These are phyloP conservation scores for Metopia argyrocephala DNA, from an alignment of 2,888 invertebrate species.

Conservation along the genomic window DNA sequence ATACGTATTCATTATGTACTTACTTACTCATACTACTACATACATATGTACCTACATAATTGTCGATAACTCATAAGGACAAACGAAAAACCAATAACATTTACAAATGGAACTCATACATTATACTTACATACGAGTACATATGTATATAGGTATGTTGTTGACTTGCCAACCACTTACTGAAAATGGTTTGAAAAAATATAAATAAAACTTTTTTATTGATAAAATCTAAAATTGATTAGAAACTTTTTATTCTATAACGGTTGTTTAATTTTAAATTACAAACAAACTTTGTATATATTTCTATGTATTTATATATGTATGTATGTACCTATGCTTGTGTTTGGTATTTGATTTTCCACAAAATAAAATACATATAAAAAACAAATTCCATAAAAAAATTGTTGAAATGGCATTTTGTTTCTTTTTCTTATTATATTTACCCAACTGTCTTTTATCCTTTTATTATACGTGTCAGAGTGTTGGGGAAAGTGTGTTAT, in stretches of 20 bases:
- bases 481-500: not conserved
- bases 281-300: constrained; percentile 47
- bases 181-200: too few relatives aligned
- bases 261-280: constrained; percentile 52
- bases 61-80: too few relatives aligned
- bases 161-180: constrained; percentile 21
- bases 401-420: constrained; percentile 26
- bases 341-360: not conserved
- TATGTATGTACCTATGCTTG: not conserved
- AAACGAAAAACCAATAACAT: too few relatives aligned
- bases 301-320: too few relatives aligned
- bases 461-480: not conserved
- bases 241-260: constrained; percentile 47
- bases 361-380: not conserved
- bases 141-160: not conserved
- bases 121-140: too few relatives aligned
- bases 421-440: not conserved
- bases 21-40: too few relatives aligned
- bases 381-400: constrained; percentile 14
- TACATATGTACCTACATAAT: too few relatives aligned
- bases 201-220: constrained; percentile 26
- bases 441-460: not conserved
- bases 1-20: too few relatives aligned
- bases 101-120: too few relatives aligned
- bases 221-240: constrained; percentile 50